Evolutionary conservation across 2,888 invertebrate genomes (phyloP).

Genomic region (Hyles lineata): DNA sequence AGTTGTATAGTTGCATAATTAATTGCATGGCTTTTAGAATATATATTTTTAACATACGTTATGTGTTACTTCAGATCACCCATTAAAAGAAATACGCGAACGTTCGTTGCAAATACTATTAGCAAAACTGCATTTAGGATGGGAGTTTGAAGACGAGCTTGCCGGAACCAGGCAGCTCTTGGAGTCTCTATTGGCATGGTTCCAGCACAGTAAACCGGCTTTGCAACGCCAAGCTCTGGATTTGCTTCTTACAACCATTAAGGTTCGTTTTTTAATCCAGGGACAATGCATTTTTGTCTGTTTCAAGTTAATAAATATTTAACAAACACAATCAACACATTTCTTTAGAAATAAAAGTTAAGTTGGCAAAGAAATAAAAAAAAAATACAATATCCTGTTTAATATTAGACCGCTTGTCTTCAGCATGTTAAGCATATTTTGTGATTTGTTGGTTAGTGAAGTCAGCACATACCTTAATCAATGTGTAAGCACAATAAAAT

Average conservation of each 20-base stretch:
- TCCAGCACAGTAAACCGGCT: slow-evolving; percentile 80
- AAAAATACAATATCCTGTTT: neutral
- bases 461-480: too few relatives aligned
- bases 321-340: too few relatives aligned
- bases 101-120: slow-evolving; percentile 81
- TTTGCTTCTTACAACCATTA: slow-evolving; percentile 82
- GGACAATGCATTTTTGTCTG: too few relatives aligned
- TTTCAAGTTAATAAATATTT: too few relatives aligned
- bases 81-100: slow-evolving; percentile 84
- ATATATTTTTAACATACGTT: neutral
- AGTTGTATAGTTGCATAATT: slow-evolving; percentile 12
- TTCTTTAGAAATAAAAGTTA: too few relatives aligned
- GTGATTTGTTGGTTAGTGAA: too few relatives aligned
- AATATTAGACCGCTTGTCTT: neutral
- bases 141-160: slow-evolving; percentile 85
- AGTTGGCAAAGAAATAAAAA: neutral
- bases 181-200: slow-evolving; percentile 86
- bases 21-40: neutral
- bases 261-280: slow-evolving; percentile 66
- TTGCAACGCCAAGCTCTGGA: slow-evolving; percentile 85
- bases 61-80: slow-evolving; percentile 73
- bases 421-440: too few relatives aligned
- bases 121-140: slow-evolving; percentile 87
- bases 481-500: too few relatives aligned
- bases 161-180: slow-evolving; percentile 85